Evolutionary conservation across 2,113 vertebrate genomes (phyloP).

Genomic region (Amblyopsis rosae): DNA sequence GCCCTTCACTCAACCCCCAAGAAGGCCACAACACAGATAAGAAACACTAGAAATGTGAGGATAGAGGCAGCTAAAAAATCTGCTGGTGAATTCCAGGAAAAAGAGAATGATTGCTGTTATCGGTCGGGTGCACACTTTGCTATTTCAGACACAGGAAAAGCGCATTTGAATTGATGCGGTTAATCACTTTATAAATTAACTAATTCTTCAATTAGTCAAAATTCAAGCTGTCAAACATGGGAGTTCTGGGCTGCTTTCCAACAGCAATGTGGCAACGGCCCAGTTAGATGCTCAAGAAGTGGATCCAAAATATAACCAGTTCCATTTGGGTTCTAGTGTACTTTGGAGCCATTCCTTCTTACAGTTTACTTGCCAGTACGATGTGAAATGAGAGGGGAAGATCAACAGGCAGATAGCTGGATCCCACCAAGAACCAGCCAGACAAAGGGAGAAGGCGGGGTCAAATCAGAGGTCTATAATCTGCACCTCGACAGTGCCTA

Average conservation of each 20-base stretch:
- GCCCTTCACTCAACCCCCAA: background rate
- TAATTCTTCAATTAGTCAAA: too few species aligned
- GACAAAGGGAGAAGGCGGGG: conserved; percentile 13
- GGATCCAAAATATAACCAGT: background rate
- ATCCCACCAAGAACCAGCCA: background rate
- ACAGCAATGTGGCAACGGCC: too few species aligned
- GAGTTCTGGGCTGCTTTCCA: background rate
- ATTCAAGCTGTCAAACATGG: background rate
- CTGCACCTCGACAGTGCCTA: conserved; percentile 22
- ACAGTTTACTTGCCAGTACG: background rate
- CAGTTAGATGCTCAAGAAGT: background rate
- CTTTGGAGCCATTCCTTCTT: background rate
- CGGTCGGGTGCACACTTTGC: too few species aligned
- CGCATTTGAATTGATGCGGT: too few species aligned
- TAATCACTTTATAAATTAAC: too few species aligned
- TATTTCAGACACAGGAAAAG: too few species aligned
- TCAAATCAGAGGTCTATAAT: conserved; percentile 22
- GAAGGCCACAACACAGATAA: background rate
- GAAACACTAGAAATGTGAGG: conserved; percentile 26
- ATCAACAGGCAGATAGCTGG: background rate
- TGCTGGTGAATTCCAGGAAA: background rate
- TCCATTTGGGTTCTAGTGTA: background rate
- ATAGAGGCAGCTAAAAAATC: conserved; percentile 8
- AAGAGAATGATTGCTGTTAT: background rate
- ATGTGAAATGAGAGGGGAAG: background rate